Percentiles rank a stretch among this genome's conserved stretches.
These are phyloP conservation scores for Edolisoma coerulescens DNA, from an alignment of 2,113 vertebrate genomes.

Conservation along the genomic window DNA sequence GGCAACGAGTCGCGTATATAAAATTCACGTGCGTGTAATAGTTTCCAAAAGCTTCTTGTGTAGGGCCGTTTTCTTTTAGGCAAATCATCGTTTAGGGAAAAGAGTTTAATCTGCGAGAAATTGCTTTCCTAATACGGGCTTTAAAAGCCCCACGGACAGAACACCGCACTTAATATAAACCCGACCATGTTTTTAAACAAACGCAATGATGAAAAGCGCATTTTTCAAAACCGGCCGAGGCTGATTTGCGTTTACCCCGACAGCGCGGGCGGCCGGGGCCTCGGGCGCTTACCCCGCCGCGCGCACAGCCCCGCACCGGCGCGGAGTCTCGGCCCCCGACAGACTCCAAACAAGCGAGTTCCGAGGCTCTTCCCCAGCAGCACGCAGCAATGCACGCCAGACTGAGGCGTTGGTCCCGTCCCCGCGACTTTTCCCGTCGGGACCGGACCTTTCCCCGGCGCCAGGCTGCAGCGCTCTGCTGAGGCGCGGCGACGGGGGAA, in stretches of 20 bases:
- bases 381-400: rapidly evolving
- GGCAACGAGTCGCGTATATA: not conserved
- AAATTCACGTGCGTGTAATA: not conserved
- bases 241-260: rapidly evolving
- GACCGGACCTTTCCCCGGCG: no score
- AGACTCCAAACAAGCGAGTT: rapidly evolving
- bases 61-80: not conserved
- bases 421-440: no score
- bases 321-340: not conserved
- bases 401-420: no score
- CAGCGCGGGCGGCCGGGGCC: not conserved
- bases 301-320: rapidly evolving
- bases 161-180: not conserved
- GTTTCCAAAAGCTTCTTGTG: not conserved
- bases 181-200: not conserved
- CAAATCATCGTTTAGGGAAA: not conserved
- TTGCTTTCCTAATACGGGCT: not conserved
- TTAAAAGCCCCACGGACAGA: not conserved
- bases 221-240: not conserved
- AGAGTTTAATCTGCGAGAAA: not conserved
- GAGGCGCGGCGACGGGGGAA: not conserved
- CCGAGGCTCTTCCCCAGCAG: not conserved
- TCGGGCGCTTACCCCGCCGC: not conserved
- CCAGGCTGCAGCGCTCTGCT: not conserved
- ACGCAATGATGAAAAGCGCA: rapidly evolving